Evolutionary conservation across 30 jellyfish, hydroid and myxozoan genomes (phyloP).

Genomic region (Haliclystus octoradiatus): DNA sequence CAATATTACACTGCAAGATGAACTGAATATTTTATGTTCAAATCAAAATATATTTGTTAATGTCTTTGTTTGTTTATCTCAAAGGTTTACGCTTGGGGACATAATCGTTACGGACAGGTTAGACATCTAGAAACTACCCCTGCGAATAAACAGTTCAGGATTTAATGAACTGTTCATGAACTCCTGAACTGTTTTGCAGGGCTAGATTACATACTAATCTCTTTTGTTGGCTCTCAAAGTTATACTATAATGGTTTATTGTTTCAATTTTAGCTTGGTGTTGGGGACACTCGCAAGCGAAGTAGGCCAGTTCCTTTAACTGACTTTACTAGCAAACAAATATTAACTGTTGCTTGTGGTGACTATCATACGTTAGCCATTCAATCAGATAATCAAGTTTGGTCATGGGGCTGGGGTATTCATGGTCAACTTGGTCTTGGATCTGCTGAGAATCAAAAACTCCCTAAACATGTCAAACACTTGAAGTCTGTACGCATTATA

Average conservation of each 20-base stretch:
- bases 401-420: slow-evolving; percentile 99
- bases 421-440: slow-evolving; percentile 74
- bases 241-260: too few species aligned
- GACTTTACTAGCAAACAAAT: slow-evolving; percentile 62
- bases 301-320: slow-evolving; percentile 76
- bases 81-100: slow-evolving; percentile 84
- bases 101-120: slow-evolving; percentile 76
- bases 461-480: slow-evolving; percentile 44
- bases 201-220: background rate
- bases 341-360: slow-evolving; percentile 65
- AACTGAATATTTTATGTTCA: too few species aligned
- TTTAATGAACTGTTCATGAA: background rate
- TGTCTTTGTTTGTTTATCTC: too few species aligned
- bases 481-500: slow-evolving; percentile 37
- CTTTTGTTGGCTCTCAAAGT: background rate
- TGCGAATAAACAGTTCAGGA: too few species aligned
- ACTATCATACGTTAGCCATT: slow-evolving; percentile 79
- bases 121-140: background rate
- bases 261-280: slow-evolving; percentile 68
- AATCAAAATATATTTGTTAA: too few species aligned
- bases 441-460: slow-evolving; percentile 59
- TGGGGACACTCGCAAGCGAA: slow-evolving; percentile 80
- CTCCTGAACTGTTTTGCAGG: background rate
- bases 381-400: slow-evolving; percentile 57
- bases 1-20: too few species aligned